Base-by-base conservation (phyloP, 2,797 vertebrate genomes). In the Bovichtus diacanthus region DNA sequence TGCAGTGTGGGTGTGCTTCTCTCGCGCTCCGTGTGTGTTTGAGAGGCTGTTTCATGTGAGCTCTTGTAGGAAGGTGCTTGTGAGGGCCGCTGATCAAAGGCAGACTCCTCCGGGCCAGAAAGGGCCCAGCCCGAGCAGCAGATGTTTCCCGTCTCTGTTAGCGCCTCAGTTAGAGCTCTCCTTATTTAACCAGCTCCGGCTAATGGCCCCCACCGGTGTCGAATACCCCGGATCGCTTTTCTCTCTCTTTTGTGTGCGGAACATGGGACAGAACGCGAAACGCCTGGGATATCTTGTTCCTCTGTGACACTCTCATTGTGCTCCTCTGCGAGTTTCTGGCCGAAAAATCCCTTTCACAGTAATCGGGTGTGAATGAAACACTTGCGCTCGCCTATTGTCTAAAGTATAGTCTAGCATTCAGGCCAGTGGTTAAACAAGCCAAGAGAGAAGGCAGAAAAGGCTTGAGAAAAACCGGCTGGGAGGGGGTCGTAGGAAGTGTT, bases 301-400 rank as follows among this genome's bases (percentile, higher is more conserved):
- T 88, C 61, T 66, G 77, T 70, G 86, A 88, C 86, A 80, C 83
- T 49, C 83, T 88, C 75, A 85, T 89, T 92, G 87, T 92, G 81
- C 80, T 87, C 86, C 75, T 80, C 56, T 5, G 87, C 70, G 84
- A 76, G 87, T 87, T 85, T 88, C 84, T 81, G 88, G 85, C 76
- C 74, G 78, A 83, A 87, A 84, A 90, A 87, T 76, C 47, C 83
- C 80, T 86, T 85, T 90, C 86, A 89, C 84, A 79, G 83, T 88
- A 91, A 92, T 92, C 91, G 91, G 91, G 90, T 92, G 89, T 85
- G 91, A 92, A 91, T 90, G 86, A 92, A 90, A 88, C 90, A 90
- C 88, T 92, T 84, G 86, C 41, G 76, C 76, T 82, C 23, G 55
- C 62, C 89, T 82, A 81, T 90, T 94, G 90, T 94, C 89, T 89